Evolutionary conservation across 2,113 vertebrate species (phyloP).

Genomic region (Dicaeum eximium): DNA sequence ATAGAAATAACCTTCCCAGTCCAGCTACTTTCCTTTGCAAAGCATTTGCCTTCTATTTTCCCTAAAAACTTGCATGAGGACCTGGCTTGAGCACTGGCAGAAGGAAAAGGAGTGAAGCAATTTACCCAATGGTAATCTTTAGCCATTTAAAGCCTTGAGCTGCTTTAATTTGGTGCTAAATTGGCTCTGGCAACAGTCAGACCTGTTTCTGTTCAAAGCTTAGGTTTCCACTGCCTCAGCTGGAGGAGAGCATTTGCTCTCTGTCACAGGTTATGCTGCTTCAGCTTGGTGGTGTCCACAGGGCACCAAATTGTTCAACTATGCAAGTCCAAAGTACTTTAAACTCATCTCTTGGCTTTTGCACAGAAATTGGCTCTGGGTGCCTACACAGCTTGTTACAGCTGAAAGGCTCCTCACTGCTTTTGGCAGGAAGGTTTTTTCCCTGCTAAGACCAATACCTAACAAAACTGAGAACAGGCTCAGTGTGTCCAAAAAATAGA

Average conservation of each 20-base stretch:
- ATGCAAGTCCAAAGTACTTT: background rate
- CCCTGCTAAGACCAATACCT: background rate
- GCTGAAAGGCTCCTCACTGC: background rate
- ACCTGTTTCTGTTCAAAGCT: background rate
- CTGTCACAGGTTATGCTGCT: background rate
- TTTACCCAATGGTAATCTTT: background rate
- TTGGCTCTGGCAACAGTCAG: background rate
- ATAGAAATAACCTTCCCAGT: background rate
- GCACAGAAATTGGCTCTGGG: background rate
- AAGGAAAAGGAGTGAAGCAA: background rate
- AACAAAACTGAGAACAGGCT: background rate
- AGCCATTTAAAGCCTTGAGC: background rate
- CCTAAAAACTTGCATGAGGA: background rate
- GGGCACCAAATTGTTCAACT: background rate
- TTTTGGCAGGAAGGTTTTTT: background rate
- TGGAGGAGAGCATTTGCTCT: background rate
- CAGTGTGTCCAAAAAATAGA: fast-evolving
- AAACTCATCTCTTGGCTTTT: background rate
- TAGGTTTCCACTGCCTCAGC: background rate
- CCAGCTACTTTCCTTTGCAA: background rate
- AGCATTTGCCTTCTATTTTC: background rate
- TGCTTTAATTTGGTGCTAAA: background rate
- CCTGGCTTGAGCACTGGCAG: background rate
- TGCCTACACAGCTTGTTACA: background rate
- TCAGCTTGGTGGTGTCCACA: background rate